Conservation (phyloP, 2,888 invertebrate genomes). For the Dermolepida albohirtum region DNA sequence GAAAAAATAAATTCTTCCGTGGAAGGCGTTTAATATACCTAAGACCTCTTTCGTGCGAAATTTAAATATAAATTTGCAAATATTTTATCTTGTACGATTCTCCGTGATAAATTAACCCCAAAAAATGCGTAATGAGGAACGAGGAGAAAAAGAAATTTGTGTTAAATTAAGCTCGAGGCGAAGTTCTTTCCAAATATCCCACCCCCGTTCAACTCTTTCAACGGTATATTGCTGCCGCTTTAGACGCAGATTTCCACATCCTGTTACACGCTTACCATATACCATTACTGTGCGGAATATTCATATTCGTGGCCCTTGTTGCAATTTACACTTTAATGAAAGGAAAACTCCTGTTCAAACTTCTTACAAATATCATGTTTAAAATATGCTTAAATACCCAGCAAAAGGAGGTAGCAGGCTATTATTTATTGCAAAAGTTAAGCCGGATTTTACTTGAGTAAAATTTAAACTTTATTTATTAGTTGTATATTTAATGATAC, state of each 20-base stretch:
- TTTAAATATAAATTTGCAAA: constrained; percentile 30
- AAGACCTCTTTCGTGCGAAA: neutral
- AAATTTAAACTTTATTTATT: constrained; percentile 42
- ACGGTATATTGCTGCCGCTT: neutral
- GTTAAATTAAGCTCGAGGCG: constrained; percentile 23
- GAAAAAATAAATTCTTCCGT: too few species aligned
- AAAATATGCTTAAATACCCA: constrained; percentile 27
- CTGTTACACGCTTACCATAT: constrained; percentile 5
- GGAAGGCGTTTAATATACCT: too few species aligned
- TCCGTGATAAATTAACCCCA: constrained; percentile 23
- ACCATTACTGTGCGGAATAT: constrained; percentile 13
- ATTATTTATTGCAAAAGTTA: constrained; percentile 40
- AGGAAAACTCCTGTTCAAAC: constrained; percentile 31
- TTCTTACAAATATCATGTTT: constrained; percentile 32
- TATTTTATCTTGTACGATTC: constrained; percentile 22
- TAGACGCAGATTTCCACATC: constrained; percentile 17
- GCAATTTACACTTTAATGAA: constrained; percentile 33
- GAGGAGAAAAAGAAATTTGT: constrained; percentile 24
- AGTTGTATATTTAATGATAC: constrained; percentile 41
- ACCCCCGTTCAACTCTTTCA: too few species aligned
- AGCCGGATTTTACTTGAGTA: constrained; percentile 30
- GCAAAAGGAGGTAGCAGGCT: constrained; percentile 18
- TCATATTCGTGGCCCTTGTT: constrained; percentile 12
- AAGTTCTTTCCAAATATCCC: neutral
- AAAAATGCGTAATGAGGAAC: constrained; percentile 16